Conservation (phyloP, 2,113 vertebrate species). For the Beaufortia kweichowensis region DNA sequence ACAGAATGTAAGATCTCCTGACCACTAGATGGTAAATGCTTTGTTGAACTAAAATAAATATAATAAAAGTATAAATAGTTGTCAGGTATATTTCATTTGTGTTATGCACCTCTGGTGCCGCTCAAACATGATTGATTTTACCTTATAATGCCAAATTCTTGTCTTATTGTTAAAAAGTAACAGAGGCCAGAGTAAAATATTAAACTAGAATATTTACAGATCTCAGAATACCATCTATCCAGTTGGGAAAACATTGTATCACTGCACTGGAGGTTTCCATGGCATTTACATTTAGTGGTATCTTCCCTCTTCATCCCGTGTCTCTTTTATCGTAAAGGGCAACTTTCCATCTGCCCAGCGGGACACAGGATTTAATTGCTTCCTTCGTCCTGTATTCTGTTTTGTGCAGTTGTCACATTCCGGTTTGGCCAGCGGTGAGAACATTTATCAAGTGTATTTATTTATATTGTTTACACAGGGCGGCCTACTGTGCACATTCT, state of each 20-base stretch:
- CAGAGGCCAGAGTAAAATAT: not conserved
- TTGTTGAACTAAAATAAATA: too few relatives aligned
- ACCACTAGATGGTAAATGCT: too few relatives aligned
- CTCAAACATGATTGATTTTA: too few relatives aligned
- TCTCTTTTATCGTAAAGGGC: constrained; percentile 36
- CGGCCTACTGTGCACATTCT: constrained; percentile 39
- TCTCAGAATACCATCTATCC: constrained; percentile 25
- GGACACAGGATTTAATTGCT: constrained; percentile 48
- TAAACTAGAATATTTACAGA: not conserved
- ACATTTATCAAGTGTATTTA: constrained; percentile 36
- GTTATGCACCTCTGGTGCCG: too few relatives aligned
- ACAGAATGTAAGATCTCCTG: too few relatives aligned
- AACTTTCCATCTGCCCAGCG: constrained; percentile 36
- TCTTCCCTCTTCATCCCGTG: constrained; percentile 36
- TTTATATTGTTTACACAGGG: constrained; percentile 41
- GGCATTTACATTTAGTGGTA: constrained; percentile 41
- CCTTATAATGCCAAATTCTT: too few relatives aligned
- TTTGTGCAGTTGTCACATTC: constrained; percentile 39
- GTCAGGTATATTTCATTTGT: too few relatives aligned
- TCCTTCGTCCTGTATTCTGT: constrained; percentile 36
- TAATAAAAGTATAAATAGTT: too few relatives aligned
- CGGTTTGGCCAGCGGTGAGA: constrained; percentile 40
- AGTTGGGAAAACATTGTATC: constrained; percentile 22
- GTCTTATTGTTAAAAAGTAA: too few relatives aligned
- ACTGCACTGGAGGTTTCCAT: constrained; percentile 25